phyloP scores from a whole-genome alignment of 2,888 invertebrate genomes.

The Aproaerema taeniolella region DNA sequence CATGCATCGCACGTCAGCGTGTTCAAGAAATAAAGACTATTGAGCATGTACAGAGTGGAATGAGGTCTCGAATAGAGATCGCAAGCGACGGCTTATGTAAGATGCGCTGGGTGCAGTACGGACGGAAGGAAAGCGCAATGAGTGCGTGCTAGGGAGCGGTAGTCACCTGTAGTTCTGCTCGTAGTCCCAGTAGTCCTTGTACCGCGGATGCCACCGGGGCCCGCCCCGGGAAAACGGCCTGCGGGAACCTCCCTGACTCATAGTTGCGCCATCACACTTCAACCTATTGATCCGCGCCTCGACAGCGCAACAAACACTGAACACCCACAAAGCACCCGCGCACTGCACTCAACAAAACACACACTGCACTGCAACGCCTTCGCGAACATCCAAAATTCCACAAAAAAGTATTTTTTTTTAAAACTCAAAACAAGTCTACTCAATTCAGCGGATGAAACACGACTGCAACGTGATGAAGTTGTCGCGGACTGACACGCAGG shows the following conservation, averaged over 20 bases:
- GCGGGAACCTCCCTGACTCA: slow-evolving; percentile 70
- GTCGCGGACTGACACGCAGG: slow-evolving; percentile 40
- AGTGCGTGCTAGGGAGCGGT: no score
- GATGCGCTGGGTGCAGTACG: no score
- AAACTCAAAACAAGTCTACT: not conserved
- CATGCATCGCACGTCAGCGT: no score
- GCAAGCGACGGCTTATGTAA: no score
- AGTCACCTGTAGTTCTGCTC: slow-evolving; percentile 67
- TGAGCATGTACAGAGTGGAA: no score
- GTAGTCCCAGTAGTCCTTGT: slow-evolving; percentile 74
- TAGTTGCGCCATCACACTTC: slow-evolving; percentile 34
- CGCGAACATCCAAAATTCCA: slow-evolving; percentile 17
- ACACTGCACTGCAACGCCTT: slow-evolving; percentile 53
- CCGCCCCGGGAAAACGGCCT: slow-evolving; percentile 70
- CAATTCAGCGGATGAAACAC: not conserved
- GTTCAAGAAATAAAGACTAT: no score
- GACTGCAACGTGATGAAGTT: slow-evolving; percentile 38
- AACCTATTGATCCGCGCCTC: slow-evolving; percentile 59
- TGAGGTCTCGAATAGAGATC: no score
- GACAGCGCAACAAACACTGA: slow-evolving; percentile 34
- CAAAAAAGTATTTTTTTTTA: not conserved
- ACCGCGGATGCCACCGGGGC: slow-evolving; percentile 70
- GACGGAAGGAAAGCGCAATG: no score
- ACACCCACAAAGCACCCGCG: slow-evolving; percentile 32
- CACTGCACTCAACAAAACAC: slow-evolving; percentile 32